Base-by-base conservation (phyloP, 2,888 invertebrate genomes). In the Pseudococcus viburni region DNA sequence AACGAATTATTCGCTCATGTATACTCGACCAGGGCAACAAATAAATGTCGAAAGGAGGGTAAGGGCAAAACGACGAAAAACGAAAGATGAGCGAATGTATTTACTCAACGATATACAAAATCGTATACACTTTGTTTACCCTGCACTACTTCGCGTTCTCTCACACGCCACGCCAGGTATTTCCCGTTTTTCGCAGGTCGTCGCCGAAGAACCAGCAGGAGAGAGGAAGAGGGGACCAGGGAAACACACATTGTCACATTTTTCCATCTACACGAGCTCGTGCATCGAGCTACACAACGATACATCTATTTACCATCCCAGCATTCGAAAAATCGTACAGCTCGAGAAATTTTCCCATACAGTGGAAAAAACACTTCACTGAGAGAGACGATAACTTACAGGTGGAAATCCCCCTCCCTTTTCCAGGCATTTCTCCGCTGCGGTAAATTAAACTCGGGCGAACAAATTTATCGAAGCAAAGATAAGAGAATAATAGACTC, bases 81-180 rank as follows among this genome's bases (percentile, higher is more conserved):
- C 51, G 51, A 15, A 51, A 51, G 51, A 51, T 17, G 51, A 51
- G 51, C 9, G 59, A 3, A 7, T 59, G 12, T 26, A 73, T 73
- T 73, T 73, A 73, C 68, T 73, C 68, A 73, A 73, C 68, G 68
- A 73, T 73, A 12, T 12, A 73, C 68, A 73, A 73, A 73, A 73
- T 73, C 33, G 68, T 33, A 33, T 73, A 59, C 33, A 73, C 68
- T 73, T 33, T 26, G 68, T 73, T 73, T 73, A 73, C 68, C 68
- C 68, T 12, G 22, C 59, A 17, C 51, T 46, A 7, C 46, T 46
- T 46, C 46, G 46, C 46, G 9, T 46, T 12, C 46, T 51, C 19
- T 5, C 59, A 59, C 19, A 59, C 68, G 68, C 0, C 19, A 59
- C 68, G 68, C 0, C 33, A 73, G 22, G 33, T 73, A 73, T 33